Conservation (phyloP, 2,888 invertebrate species). For the Lacanobia wlatinum region DNA sequence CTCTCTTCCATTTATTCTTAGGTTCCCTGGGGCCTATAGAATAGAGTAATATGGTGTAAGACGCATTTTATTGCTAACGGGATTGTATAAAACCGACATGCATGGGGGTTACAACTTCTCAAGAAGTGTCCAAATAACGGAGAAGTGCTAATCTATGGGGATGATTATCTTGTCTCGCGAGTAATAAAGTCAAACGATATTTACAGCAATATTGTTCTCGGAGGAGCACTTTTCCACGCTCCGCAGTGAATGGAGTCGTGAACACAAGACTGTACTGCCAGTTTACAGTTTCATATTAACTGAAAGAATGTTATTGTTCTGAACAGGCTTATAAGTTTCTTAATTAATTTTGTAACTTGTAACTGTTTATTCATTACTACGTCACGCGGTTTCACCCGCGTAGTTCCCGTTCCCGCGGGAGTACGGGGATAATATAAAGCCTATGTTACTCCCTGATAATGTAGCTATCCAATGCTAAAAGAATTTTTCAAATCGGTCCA, state of each 20-base stretch:
- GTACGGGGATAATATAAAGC: too few relatives aligned
- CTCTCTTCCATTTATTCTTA: too few relatives aligned
- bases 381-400: too few relatives aligned
- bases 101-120: slow-evolving; percentile 5
- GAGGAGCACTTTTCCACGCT: slow-evolving; percentile 43
- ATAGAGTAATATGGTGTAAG: too few relatives aligned
- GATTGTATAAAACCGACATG: background rate
- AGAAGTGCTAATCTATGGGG: slow-evolving; percentile 10
- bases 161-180: slow-evolving; percentile 11
- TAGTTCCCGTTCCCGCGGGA: too few relatives aligned
- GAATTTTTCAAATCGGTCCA: too few relatives aligned
- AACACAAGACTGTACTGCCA: slow-evolving; percentile 1
- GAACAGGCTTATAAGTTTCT: slow-evolving; percentile 3
- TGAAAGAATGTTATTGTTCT: slow-evolving; percentile 19
- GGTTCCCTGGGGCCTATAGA: too few relatives aligned
- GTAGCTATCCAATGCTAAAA: too few relatives aligned
- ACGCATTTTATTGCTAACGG: background rate
- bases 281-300: slow-evolving; percentile 29
- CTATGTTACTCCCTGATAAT: too few relatives aligned
- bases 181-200: slow-evolving; percentile 36
- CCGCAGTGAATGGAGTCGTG: background rate
- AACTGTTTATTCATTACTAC: background rate
- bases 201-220: slow-evolving; percentile 38
- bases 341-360: slow-evolving; percentile 8
- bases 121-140: slow-evolving; percentile 34